Base-by-base conservation (phyloP, 2,888 invertebrate genomes). In the Onchidella celtica region DNA sequence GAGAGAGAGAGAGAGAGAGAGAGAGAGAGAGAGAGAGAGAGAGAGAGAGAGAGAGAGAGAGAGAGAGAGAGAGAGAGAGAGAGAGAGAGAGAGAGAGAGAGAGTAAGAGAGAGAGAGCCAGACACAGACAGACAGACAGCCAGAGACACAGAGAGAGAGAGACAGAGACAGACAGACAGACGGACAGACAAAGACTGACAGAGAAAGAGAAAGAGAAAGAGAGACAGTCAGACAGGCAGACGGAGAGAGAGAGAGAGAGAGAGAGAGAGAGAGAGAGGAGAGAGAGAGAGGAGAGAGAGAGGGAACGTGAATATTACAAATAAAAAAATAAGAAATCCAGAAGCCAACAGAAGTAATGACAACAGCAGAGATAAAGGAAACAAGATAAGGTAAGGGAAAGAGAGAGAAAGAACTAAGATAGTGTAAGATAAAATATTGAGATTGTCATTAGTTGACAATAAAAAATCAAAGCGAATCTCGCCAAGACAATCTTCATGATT, bases 61-160 rank as follows among this genome's bases (percentile, higher is more conserved):
- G 4, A 65, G 38, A 65, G 11, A 34, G 66, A 34, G 24, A 27
- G 75, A 76, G 21, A 65, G 75, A 75, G 21, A 75, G 75, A 75
- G 40, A 75, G 24, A 40, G 24, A 75, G 38, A 65, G 4, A 75
- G 65, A 65, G 21, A 47, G 65, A 65, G 21, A 65, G 65, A 76
- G 29, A 40, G 11, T 40, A 38, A 40, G 11, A 57, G 17, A 73
- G 57, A 74, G 27, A 74, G 36, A 61, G 27, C 59, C 59, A 61
- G 36, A 74, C 36, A 61, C 38, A 74, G 61, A 61, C 61, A 74
- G 61, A 61, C 74, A 74, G 38, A 61, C 74, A 74, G 66, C 32
- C 66, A 66, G 66, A 66, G 34, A 66, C 34, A 66, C 66, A 66
- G 66, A 66, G 17, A 66, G 66, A 65, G 6, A 65, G 29, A 66